A percentile compares a stretch with the other conserved stretches of the same genome.
Evolutionary conservation across 2,888 invertebrate genomes (phyloP).

Genomic region (Leptarthrus brevirostris): DNA sequence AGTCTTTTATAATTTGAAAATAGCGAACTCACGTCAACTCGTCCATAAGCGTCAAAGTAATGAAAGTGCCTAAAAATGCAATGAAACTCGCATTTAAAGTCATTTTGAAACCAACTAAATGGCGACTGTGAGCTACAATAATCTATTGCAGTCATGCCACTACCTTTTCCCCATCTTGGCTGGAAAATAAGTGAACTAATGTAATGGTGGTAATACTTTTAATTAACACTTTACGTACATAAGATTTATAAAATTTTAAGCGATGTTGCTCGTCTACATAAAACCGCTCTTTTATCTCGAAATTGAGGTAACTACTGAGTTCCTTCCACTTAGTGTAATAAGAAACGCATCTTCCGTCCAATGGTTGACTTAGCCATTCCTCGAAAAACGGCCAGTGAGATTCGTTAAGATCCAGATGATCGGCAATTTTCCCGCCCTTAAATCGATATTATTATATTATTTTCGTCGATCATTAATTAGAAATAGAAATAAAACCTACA

Average conservation of each 20-base stretch:
- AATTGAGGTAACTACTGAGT: constrained; percentile 46
- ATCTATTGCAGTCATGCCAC: constrained; percentile 55
- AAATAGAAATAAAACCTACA: constrained; percentile 54
- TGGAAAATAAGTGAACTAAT: too few species aligned
- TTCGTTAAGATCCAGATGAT: neutral
- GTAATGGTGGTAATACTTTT: too few species aligned
- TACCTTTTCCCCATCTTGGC: constrained; percentile 14
- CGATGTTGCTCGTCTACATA: constrained; percentile 49
- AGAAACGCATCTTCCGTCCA: constrained; percentile 57
- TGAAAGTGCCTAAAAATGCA: constrained; percentile 57
- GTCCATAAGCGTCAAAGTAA: constrained; percentile 59
- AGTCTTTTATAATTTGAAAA: too few species aligned
- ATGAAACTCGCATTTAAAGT: constrained; percentile 54
- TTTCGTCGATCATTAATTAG: neutral
- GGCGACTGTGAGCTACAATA: constrained; percentile 53
- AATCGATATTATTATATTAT: constrained; percentile 35
- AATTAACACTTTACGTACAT: too few species aligned
- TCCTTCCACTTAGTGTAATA: constrained; percentile 57
- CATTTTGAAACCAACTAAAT: neutral
- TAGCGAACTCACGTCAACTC: constrained; percentile 59
- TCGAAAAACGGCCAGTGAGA: neutral
- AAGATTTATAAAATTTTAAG: neutral
- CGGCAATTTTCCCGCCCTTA: constrained; percentile 46
- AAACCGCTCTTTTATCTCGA: constrained; percentile 50
- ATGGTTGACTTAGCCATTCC: constrained; percentile 42